Base-by-base conservation (phyloP, 2,113 vertebrate species). In the Dicrurus megarhynchus region DNA sequence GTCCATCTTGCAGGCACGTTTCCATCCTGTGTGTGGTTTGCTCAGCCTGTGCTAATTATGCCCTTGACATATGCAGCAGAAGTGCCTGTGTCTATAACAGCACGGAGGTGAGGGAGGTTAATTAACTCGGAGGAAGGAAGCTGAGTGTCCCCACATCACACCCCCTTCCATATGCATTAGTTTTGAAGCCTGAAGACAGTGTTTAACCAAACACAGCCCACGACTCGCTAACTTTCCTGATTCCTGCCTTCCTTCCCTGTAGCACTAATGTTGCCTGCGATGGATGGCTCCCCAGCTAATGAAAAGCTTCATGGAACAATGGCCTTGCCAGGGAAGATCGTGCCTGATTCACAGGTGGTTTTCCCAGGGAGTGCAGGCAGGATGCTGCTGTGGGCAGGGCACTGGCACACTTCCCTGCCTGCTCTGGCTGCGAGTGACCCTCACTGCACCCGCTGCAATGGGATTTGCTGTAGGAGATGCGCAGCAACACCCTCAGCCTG, bases 101-200 rank as follows among this genome's bases (percentile, higher is more conserved):
- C 94, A 65, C 70, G 89, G 92, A 89, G 96, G 96, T 97, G 96
- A 97, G 76, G 80, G 95, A 98, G 98, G 97, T 98, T 98, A 98
- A 98, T 98, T 97, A 98, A 97, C 95, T 97, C 49, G 3, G 95
- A 98, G 97, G 90, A 96, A 94, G 94, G 91, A 96, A 97, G 93
- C 96, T 84, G 95, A 39, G 50, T 96, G 86, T 90, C 95, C 92
- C 95, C 89, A 79, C 77, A 84, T 96, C 90, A 96, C 69, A 96
- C 52, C 91, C 79, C 93, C 95, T 97, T 97, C 96, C 91, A 61
- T 90, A 89, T 86, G 85, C 86, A 96, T 97, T 95, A 78, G 79
- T 93, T 91, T 65, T 26, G 87, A 91, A 97, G 96, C 84, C 84
- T 91, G 94, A 87, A 92, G 85, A 84, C 55, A 82, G 59, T 93